phyloP scores from a whole-genome alignment of 2,888 invertebrate species.

The Rotaria magnacalcarata region DNA sequence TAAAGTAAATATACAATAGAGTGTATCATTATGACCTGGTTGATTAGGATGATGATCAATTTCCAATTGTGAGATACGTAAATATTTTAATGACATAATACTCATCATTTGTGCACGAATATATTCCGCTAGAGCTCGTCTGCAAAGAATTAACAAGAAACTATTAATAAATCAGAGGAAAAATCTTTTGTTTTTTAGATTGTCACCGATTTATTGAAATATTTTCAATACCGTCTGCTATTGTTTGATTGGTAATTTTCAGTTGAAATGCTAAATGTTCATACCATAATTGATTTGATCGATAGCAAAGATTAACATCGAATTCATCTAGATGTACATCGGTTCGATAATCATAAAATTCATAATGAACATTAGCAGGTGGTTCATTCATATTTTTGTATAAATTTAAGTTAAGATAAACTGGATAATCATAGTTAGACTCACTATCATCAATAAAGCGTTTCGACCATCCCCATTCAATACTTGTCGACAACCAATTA shows the following conservation, averaged over 20 bases:
- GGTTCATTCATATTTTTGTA: background rate
- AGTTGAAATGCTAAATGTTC: conserved; percentile 13
- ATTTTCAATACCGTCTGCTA: background rate
- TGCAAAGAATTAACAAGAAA: background rate
- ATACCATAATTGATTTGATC: conserved; percentile 20
- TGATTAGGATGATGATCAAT: background rate
- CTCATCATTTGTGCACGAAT: background rate
- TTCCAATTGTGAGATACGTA: background rate
- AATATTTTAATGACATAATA: background rate
- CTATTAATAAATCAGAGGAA: too few species aligned
- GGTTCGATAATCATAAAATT: background rate
- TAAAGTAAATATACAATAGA: conserved; percentile 31
- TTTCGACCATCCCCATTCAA: conserved; percentile 27
- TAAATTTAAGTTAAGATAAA: conserved; percentile 4
- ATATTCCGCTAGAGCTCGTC: background rate
- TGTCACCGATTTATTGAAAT: background rate
- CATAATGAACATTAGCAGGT: background rate
- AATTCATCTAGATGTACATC: background rate
- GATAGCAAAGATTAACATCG: background rate
- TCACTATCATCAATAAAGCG: background rate
- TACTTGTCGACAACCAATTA: background rate
- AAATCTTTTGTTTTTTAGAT: background rate
- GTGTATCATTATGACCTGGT: conserved; percentile 25
- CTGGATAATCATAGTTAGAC: background rate
- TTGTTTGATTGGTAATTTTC: background rate